Percentiles rank a stretch among this genome's conserved stretches.
phyloP scores from a whole-genome alignment of 2,888 invertebrate genomes.

The Callyntrura sp. region DNA sequence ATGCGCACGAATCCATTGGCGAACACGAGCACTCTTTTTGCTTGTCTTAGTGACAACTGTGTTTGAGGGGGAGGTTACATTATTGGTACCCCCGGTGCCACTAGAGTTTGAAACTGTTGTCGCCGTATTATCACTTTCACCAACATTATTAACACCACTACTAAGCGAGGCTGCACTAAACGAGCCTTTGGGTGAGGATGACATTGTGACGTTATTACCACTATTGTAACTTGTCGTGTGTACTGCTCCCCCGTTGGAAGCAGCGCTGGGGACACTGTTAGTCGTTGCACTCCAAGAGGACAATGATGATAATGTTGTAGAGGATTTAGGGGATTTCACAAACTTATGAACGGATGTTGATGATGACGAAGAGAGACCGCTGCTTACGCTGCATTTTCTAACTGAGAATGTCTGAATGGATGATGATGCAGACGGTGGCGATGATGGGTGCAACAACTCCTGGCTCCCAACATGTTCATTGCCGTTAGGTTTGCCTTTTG shows the following conservation, averaged over 20 bases:
- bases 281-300: constrained; percentile 67
- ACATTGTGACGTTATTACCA: constrained; percentile 27
- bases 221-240: constrained; percentile 32
- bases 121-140: constrained; percentile 65
- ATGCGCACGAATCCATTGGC: constrained; percentile 83
- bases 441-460: constrained; percentile 72
- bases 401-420: constrained; percentile 59
- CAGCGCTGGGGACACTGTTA: constrained; percentile 21
- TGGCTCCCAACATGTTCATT: constrained; percentile 66
- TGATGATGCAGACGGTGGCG: constrained; percentile 53
- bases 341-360: constrained; percentile 70
- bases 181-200: constrained; percentile 28
- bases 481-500: constrained; percentile 65
- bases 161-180: neutral
- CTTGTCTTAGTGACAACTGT: constrained; percentile 57
- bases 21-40: constrained; percentile 81
- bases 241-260: constrained; percentile 15
- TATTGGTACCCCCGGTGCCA: constrained; percentile 7
- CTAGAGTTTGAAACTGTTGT: neutral
- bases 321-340: constrained; percentile 60
- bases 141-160: constrained; percentile 5
- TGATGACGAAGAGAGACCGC: constrained; percentile 71
- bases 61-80: constrained; percentile 12
- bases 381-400: constrained; percentile 80
- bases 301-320: constrained; percentile 63